Base-by-base conservation (phyloP, 2,888 invertebrate species). In the Oxyscelio sp. region DNA sequence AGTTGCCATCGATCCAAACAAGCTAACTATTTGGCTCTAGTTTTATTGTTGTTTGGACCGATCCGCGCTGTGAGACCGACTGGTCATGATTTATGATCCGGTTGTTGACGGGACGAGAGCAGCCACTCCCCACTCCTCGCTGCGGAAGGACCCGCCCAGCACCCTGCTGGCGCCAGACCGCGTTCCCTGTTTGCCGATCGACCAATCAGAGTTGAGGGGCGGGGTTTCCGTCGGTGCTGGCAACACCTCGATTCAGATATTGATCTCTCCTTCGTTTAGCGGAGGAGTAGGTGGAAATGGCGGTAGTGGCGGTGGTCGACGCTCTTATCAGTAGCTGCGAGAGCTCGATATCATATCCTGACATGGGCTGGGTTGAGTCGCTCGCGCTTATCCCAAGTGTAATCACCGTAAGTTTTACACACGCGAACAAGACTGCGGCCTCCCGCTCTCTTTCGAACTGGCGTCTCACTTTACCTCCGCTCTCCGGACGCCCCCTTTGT, bases 1-100 rank as follows among this genome's bases (percentile, higher is more conserved):
- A 82, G 75, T 82, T 65, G 70, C 56, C 73, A 52, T 73, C 66
- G 78, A 75, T 61, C 83, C 66, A 77, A 83, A 83, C 71, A 71
- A 48, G 31, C 71, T 52, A 19, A 75, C 73, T 85, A 81, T 86
- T 68, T 81, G 78, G 70, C 43, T 24, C 63, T 50, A 56, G 82
- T 81, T 85, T 83, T 78, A 48, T 77, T 82, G 82, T 79, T 88
- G 88, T 89, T 90, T 89, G 74, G 81, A 87, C 89, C 83, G 89
- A 85, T 89, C 89, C 90, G 89, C 91, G 90, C 74, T 91, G 91
- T 88, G 90, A 90, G 90, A 91, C 89, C 90, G 91, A 93, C 94
- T 94, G 92, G 89, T 90, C 90, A 92, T 93, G 93, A 93, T 94
- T 94, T 93, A 92, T 90, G 92, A 92, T 85, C 88, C 85, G 84